Base-by-base conservation (phyloP, 2,888 invertebrate genomes). In the Furcula furcula region DNA sequence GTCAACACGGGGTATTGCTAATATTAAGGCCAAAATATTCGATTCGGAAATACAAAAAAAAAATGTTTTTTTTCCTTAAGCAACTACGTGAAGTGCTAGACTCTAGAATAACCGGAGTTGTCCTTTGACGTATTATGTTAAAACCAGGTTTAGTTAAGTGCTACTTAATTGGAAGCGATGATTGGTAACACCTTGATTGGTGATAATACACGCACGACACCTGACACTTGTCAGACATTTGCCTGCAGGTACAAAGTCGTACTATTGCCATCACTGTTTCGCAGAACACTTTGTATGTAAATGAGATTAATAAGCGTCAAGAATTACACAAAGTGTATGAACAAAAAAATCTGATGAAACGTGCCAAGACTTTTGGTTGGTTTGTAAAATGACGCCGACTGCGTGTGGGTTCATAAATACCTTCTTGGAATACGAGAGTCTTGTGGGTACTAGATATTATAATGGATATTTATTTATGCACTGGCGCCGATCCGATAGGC, bases 251-350 rank as follows among this genome's bases (percentile, higher is more conserved):
- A 53, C 38, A 40, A 39, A 53, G 49, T 61, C 56, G 70, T 62
- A 64, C 64, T 68, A 72, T 72, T 71, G 56, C 54, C 56, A 57
- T 65, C 63, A 61, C 57, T 54, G 63, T 69, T 76, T 78, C 73
- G 70, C 65, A 65, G 71, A 82, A 77, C 79, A 76, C 74, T 80
- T 76, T 81, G 75, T 83, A 83, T 82, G 79, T 64, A 74, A 81
- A 83, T 83, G 47, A 76, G 68, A 48, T 74, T 66, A 72, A 67
- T 69, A 73, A 68, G 66, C 65, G 67, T 73, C 66, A 70, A 69
- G 72, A 65, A 51, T 48, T 56, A 57, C 53, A 55, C 55, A 57
- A 55, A 43, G 41, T 55, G 38, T 38, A 34, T 36, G 43, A 55
- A 53, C 48, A 57, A 26, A 59, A 56, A 56, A 59, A 49, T 39